A percentile compares a stretch with the other conserved stretches of the same genome.
Evolutionary conservation across 1,140 invertebrate genomes (phyloP).

Genomic region (Panonychus citri): DNA sequence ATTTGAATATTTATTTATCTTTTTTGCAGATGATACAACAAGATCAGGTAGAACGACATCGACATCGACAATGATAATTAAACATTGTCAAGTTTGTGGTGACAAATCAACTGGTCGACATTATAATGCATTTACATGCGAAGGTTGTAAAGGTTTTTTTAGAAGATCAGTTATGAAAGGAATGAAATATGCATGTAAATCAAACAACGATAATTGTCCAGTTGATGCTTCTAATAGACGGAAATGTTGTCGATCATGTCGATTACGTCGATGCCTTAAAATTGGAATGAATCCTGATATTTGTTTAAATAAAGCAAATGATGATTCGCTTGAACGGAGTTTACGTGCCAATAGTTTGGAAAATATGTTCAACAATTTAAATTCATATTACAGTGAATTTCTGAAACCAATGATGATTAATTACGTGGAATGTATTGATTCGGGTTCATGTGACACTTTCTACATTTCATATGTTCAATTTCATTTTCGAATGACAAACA

Average conservation of each 20-base stretch:
- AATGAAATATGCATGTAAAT: slow-evolving; percentile 17
- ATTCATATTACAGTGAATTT: neutral
- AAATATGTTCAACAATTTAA: neutral
- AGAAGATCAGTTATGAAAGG: slow-evolving; percentile 18
- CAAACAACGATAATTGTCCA: slow-evolving; percentile 18
- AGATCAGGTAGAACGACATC: too few species aligned
- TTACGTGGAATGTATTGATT: too few species aligned
- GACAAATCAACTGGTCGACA: slow-evolving; percentile 28
- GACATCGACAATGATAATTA: neutral
- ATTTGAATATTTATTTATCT: too few species aligned
- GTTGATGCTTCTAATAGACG: slow-evolving; percentile 19
- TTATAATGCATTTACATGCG: slow-evolving; percentile 24
- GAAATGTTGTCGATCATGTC: slow-evolving; percentile 30
- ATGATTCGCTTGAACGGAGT: neutral
- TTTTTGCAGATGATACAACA: too few species aligned
- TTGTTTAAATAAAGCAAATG: neutral
- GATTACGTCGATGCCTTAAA: slow-evolving; percentile 29
- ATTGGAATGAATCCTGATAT: slow-evolving; percentile 26
- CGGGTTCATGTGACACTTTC: too few species aligned
- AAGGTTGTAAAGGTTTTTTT: slow-evolving; percentile 21
- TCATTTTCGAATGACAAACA: too few species aligned
- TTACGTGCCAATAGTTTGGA: neutral
- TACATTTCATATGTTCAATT: too few species aligned
- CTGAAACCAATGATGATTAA: neutral
- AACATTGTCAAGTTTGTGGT: slow-evolving; percentile 25